phyloP scores from a whole-genome alignment of 2,888 invertebrate genomes.

The Anaspis maculata region DNA sequence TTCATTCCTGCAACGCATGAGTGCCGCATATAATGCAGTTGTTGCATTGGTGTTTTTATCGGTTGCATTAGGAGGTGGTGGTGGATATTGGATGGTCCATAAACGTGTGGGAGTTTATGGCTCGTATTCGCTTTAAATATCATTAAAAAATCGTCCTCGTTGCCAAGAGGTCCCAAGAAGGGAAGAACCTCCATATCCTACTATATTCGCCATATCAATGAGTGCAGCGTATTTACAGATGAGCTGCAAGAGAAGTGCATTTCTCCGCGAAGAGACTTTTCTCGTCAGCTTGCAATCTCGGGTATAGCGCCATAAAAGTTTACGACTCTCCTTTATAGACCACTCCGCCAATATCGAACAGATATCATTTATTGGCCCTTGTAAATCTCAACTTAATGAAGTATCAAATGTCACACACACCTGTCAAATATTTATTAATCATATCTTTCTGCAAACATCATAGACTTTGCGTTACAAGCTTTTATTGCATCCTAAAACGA shows the following conservation, averaged over 20 bases:
- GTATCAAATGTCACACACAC: constrained; percentile 38
- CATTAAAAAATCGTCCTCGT: constrained; percentile 12
- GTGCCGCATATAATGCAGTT: constrained; percentile 22
- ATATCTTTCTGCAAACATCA: constrained; percentile 25
- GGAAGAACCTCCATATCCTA: no score
- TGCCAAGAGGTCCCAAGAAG: no score
- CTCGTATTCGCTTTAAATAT: constrained; percentile 14
- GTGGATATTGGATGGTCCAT: constrained; percentile 18
- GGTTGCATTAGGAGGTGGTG: constrained; percentile 19
- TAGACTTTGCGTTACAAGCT: constrained; percentile 16
- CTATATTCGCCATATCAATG: no score
- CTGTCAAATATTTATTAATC: constrained; percentile 35
- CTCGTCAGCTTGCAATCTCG: constrained; percentile 29
- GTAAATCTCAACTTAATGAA: constrained; percentile 40
- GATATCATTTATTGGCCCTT: constrained; percentile 41
- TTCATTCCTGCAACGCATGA: no score
- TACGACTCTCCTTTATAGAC: constrained; percentile 37
- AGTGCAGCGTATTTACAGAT: no score
- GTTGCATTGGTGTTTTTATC: constrained; percentile 21
- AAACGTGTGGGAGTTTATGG: constrained; percentile 21
- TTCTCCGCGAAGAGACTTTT: constrained; percentile 6
- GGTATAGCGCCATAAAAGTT: constrained; percentile 36
- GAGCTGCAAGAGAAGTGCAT: constrained; percentile 10
- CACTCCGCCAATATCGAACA: constrained; percentile 37
- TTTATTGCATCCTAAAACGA: constrained; percentile 13